These are phyloP conservation scores for Galemys pyrenaicus DNA, from an alignment of 2,113 vertebrate genomes.

Conservation along the genomic window DNA sequence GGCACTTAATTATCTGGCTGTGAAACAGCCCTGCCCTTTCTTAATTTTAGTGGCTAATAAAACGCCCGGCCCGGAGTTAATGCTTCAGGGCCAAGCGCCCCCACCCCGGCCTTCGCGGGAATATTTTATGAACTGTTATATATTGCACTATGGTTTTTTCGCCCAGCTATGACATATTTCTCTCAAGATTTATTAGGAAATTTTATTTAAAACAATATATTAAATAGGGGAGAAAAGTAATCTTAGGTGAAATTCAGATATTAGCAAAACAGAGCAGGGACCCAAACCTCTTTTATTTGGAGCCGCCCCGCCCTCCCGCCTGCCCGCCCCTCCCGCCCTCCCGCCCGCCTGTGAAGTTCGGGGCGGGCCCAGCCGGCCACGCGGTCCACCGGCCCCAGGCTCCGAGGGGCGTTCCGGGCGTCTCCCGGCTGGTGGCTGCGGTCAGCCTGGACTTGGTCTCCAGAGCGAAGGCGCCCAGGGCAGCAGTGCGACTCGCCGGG, in stretches of 20 bases:
- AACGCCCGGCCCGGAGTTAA: constrained; percentile 88
- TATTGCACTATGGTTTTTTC: constrained; percentile 89
- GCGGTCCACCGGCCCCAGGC: no score
- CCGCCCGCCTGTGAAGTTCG: no score
- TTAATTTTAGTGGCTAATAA: constrained; percentile 92
- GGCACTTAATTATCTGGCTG: constrained; percentile 91
- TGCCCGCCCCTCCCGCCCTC: not conserved
- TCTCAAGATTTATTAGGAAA: constrained; percentile 89
- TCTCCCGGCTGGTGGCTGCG: no score
- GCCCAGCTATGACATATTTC: constrained; percentile 88
- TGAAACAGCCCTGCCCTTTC: constrained; percentile 90
- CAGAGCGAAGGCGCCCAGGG: no score
- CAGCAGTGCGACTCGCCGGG: no score
- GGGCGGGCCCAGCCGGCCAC: no score
- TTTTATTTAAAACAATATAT: constrained; percentile 92
- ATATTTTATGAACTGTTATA: constrained; percentile 91
- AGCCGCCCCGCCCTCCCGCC: not conserved
- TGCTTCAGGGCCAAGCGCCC: constrained; percentile 87
- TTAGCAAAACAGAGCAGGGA: constrained; percentile 82
- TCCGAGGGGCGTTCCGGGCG: no score
- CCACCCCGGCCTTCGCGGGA: constrained; percentile 84
- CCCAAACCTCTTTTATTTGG: constrained; percentile 80
- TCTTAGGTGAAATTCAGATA: constrained; percentile 86
- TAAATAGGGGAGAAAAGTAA: constrained; percentile 87
- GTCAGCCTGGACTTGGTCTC: no score